These are phyloP conservation scores for Anableps anableps DNA, from an alignment of 2,797 vertebrate genomes.

Conservation along the genomic window DNA sequence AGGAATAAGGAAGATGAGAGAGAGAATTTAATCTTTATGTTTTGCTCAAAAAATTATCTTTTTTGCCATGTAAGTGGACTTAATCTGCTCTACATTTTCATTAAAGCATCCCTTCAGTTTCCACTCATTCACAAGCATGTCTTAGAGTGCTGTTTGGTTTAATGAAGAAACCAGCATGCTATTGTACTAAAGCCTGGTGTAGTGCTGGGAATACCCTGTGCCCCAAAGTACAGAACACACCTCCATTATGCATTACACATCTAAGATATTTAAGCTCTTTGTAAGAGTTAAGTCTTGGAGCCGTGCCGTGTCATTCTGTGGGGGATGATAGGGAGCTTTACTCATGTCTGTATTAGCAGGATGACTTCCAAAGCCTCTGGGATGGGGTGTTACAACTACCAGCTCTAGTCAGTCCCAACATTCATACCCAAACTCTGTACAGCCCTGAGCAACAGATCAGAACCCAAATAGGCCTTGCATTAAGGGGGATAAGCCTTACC, in stretches of 20 bases:
- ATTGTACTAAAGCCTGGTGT: slow-evolving; percentile 56
- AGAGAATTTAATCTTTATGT: slow-evolving; percentile 21
- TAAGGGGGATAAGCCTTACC: slow-evolving; percentile 75
- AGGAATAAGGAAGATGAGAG: slow-evolving; percentile 20
- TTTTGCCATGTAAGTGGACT: slow-evolving; percentile 18
- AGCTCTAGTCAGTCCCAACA: slow-evolving; percentile 68
- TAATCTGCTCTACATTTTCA: background rate
- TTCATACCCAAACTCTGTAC: slow-evolving; percentile 61
- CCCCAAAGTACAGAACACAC: slow-evolving; percentile 75
- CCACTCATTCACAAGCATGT: slow-evolving; percentile 26
- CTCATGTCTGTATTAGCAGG: slow-evolving; percentile 83
- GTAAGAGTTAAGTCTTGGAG: slow-evolving; percentile 81
- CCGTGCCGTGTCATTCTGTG: slow-evolving; percentile 80
- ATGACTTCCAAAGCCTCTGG: slow-evolving; percentile 81
- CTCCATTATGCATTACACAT: slow-evolving; percentile 84
- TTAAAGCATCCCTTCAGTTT: slow-evolving; percentile 29
- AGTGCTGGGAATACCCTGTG: slow-evolving; percentile 65
- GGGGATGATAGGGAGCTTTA: slow-evolving; percentile 82
- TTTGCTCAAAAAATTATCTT: slow-evolving; percentile 21
- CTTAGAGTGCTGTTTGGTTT: slow-evolving; percentile 43
- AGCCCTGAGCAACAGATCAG: slow-evolving; percentile 78
- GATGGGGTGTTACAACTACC: slow-evolving; percentile 74
- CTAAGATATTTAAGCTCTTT: slow-evolving; percentile 86
- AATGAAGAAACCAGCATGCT: slow-evolving; percentile 48
- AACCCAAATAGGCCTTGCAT: slow-evolving; percentile 74